Percentiles rank a stretch among this genome's conserved stretches.
These are phyloP conservation scores for Rotaria macrura DNA, from an alignment of 2,888 invertebrate species.

Conservation along the genomic window DNA sequence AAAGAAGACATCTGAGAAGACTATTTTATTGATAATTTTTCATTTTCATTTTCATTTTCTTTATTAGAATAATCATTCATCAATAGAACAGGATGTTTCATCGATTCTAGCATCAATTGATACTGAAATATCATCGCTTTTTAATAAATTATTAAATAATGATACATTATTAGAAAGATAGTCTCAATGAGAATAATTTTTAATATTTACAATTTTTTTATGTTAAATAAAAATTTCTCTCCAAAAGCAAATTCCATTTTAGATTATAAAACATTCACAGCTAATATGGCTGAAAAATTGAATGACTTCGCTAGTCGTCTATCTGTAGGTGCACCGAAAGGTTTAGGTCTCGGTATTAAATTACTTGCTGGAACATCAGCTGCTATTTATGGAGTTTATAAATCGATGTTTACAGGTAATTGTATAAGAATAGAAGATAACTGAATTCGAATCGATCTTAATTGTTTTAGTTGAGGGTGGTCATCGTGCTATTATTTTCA, in stretches of 20 bases:
- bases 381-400: conserved; percentile 14
- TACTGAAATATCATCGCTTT: background rate
- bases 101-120: background rate
- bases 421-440: too few relatives aligned
- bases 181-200: background rate
- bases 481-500: conserved; percentile 95
- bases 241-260: background rate
- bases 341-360: conserved; percentile 14
- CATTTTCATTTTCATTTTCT: background rate
- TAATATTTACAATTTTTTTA: background rate
- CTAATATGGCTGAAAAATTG: conserved; percentile 32
- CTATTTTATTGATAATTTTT: too few relatives aligned
- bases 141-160: background rate
- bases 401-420: conserved; percentile 28
- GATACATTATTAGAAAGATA: background rate
- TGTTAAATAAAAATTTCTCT: background rate
- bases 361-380: conserved; percentile 18
- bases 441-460: background rate
- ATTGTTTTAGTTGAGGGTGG: conserved; percentile 77
- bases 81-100: background rate
- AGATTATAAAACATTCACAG: background rate
- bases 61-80: background rate
- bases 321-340: conserved; percentile 17
- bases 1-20: too few relatives aligned
- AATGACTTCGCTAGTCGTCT: conserved; percentile 28